Base-by-base conservation (phyloP, 2,113 vertebrate species). In the Myotis yumanensis region DNA sequence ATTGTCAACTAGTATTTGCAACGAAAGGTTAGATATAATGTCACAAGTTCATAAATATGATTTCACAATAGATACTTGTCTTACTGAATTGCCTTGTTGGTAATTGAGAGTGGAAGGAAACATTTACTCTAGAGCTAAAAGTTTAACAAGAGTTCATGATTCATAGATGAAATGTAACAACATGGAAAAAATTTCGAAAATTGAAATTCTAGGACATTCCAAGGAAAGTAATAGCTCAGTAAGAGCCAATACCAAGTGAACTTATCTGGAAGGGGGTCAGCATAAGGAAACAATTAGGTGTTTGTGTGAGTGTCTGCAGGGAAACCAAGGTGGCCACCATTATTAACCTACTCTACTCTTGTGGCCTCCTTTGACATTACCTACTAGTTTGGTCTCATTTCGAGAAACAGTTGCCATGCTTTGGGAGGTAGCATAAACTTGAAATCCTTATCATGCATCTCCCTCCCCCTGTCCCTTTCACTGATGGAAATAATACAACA, bases 111-210 rank as follows among this genome's bases (percentile, higher is more conserved):
- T 94, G 11, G 88, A 95, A 97, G 96, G 96, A 97, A 97, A 97
- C 93, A 93, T 97, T 97, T 97, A 96, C 95, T 95, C 95, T 96
- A 92, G 37, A 90, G 90, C 79, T 94, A 66, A 85, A 95, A 93
- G 95, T 94, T 96, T 95, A 97, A 94, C 71, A 72, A 93, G 95
- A 87, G 77, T 92, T 96, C 92, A 89, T 93, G 64, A 95, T 93
- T 97, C 90, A 80, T 89, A 81, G 90, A 59, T 71, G 90, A 10
- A 64, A 96, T 90, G 72, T 54, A 95, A 59, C 77, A 91, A 94
- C 79, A 90, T 28, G 97, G 97, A 97, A 97, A 97, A 95, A 79
- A 96, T 97, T 40, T 89, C 92, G 95, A 96, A 96, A 66, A 91
- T 93, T 92, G 89, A 92, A 94, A 94, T 80, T 89, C 68, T 91